A percentile compares a stretch with the other conserved stretches of the same genome.
phyloP scores from a whole-genome alignment of 2,113 vertebrate genomes.

The Mohoua ochrocephala region DNA sequence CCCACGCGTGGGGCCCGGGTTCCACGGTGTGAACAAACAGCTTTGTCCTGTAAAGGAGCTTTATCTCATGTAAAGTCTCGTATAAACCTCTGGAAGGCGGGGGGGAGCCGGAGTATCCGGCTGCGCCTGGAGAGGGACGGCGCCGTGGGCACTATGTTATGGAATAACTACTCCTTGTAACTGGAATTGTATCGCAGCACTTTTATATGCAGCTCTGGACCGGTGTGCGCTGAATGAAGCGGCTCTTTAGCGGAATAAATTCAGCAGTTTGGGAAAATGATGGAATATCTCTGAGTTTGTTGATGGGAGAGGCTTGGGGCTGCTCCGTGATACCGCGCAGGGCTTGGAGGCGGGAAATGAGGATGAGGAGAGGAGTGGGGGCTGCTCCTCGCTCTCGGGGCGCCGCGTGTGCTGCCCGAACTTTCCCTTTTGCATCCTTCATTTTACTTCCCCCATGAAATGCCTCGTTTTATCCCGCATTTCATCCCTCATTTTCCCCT shows the following conservation, averaged over 20 bases:
- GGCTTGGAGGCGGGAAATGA: too few relatives aligned
- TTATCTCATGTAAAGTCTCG: background rate
- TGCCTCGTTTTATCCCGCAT: too few relatives aligned
- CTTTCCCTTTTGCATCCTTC: accelerated
- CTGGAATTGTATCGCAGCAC: background rate
- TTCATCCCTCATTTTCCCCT: accelerated
- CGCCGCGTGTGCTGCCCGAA: background rate
- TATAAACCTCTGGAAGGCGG: background rate
- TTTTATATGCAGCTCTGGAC: background rate
- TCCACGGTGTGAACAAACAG: background rate
- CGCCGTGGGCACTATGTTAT: background rate
- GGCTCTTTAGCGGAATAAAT: background rate
- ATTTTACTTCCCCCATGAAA: too few relatives aligned
- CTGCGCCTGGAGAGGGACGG: background rate
- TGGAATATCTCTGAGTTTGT: background rate
- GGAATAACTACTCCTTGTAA: background rate
- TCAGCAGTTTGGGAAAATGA: background rate
- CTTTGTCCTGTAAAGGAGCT: background rate
- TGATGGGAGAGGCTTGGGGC: background rate
- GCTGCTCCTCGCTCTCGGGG: background rate
- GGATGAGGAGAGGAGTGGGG: too few relatives aligned
- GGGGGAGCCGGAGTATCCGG: accelerated
- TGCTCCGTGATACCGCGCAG: too few relatives aligned
- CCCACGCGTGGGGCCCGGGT: background rate
- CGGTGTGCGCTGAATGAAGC: background rate